Conservation (phyloP, 2,888 invertebrate species). For the Phortica okadai region DNA sequence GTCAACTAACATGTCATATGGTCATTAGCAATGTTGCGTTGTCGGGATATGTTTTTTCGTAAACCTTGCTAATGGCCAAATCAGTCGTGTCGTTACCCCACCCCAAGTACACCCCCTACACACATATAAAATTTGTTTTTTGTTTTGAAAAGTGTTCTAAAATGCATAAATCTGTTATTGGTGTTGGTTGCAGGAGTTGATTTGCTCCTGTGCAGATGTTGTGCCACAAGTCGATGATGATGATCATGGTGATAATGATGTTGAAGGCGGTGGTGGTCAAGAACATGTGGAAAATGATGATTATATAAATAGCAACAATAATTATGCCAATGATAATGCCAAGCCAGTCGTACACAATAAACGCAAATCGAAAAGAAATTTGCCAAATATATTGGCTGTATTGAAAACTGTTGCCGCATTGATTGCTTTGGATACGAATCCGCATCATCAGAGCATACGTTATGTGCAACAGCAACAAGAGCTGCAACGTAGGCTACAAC, state of each 20-base stretch:
- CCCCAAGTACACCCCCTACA: slow-evolving; percentile 28
- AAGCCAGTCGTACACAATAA: slow-evolving; percentile 38
- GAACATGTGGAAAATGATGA: slow-evolving; percentile 34
- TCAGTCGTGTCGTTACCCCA: slow-evolving; percentile 27
- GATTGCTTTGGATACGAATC: slow-evolving; percentile 74
- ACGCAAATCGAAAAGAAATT: slow-evolving; percentile 36
- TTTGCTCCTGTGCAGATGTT: slow-evolving; percentile 82
- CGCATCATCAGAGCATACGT: slow-evolving; percentile 77
- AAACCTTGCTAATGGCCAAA: neutral
- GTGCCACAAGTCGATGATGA: slow-evolving; percentile 72
- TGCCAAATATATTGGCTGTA: slow-evolving; percentile 73
- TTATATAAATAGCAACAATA: slow-evolving; percentile 45
- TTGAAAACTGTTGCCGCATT: slow-evolving; percentile 74
- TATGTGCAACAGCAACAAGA: slow-evolving; percentile 71
- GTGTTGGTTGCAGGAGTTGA: slow-evolving; percentile 82
- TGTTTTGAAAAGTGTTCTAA: slow-evolving; percentile 54
- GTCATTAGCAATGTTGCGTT: slow-evolving; percentile 1
- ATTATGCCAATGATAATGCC: slow-evolving; percentile 46
- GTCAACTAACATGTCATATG: neutral
- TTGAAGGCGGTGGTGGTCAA: slow-evolving; percentile 60
- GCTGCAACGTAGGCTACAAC: slow-evolving; percentile 71
- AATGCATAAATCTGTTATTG: slow-evolving; percentile 77
- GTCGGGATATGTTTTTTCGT: neutral
- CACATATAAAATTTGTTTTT: slow-evolving; percentile 36
- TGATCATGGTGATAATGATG: slow-evolving; percentile 69